Base-by-base conservation (phyloP, 2,113 vertebrate species). In the Upupa epops region DNA sequence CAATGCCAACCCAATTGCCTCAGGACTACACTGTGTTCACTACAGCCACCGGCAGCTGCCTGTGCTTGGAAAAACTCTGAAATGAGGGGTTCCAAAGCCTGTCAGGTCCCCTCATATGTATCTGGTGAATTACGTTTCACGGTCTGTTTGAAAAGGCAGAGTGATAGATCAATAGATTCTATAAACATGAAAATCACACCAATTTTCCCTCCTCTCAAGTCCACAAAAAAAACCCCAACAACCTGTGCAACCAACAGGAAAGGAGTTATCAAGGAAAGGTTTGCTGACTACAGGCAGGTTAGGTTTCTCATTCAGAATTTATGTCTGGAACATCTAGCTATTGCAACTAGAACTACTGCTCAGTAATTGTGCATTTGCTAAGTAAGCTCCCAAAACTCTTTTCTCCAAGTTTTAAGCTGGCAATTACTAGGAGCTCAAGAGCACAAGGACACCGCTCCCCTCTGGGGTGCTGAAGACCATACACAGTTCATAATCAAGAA, bases 91-190 rank as follows among this genome's bases (percentile, higher is more conserved):
- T 49, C 60, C 64, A 74, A 86, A 70, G 31, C 36, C 40, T 51
- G 7, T 11, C 2, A 1, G 26, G 45, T 45, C 26, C 21, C 16
- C 10, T 80, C 48, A 20, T 0, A 26, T 1, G 46, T 16, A 15
- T 74, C 22, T 71, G 42, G 22, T 18, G 32, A 83, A 80, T 25
- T 80, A 83, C 13, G 68, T 52, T 66, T 70, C 61, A 63, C 0
- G 0, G 8, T 42, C 28, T 16, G 11, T 52, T 90, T 77, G 65
- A 90, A 69, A 83, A 86, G 24, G 13, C 52, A 74, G 66, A 2
- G 3, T 11, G 6, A 59, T 17, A 80, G 42, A 61, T 48, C 48
- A 4, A 51, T 4, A 42, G 29, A 28, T 40, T 45, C 8, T 15
- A 58, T 1, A 20, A 83, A 83, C 8, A 51, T 18, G 5, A 63